Base-by-base conservation (phyloP, 2,113 vertebrate genomes). In the Cololabis saira region DNA sequence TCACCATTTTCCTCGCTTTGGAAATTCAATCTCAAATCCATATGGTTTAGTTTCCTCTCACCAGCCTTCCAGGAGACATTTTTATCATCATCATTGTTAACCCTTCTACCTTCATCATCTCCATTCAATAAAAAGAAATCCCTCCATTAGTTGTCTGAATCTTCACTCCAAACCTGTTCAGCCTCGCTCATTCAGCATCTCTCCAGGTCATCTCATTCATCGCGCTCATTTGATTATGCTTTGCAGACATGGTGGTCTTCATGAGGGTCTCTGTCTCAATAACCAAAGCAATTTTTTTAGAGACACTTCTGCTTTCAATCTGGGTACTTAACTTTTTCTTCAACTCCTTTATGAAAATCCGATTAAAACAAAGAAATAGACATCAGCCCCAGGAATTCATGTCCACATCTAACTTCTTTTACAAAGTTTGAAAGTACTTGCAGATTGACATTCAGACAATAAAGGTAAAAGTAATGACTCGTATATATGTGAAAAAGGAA, bases 131-230 rank as follows among this genome's bases (percentile, higher is more conserved):
- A 55, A 69, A 62, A 48, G 45, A 24, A 8, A 18, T 21, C 2
- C 18, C 22, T 30, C 51, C 24, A 47, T 55, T 54, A 57, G 71
- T 71, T 48, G 74, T 30, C 11, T n/a, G 49, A 8, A 73, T 76
- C 37, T 37, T 65, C 21, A 4, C 42, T 52, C 73, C 48, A 3
- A 19, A 53, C 18, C n/a, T 41, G 3, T 19, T 68, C 49, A n/a
- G 65, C 42, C 66, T 40, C 52, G 2, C 24, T 27, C 24, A 27
- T 27, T 5, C 24, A 27, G 24, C 24, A 27, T 27, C 3, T 59
- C 53, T 62, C 3, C 8, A 10, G 16, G 56, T 77, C 64, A 53
- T 70, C 51, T 71, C 41, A 68, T 64, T 82, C 57, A 60, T 58
- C 62, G 50, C 50, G 55, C 12, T 9, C 10, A 48, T n/a, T n/a